Conservation (phyloP, 2,113 vertebrate species). For the Callipepla squamata region DNA sequence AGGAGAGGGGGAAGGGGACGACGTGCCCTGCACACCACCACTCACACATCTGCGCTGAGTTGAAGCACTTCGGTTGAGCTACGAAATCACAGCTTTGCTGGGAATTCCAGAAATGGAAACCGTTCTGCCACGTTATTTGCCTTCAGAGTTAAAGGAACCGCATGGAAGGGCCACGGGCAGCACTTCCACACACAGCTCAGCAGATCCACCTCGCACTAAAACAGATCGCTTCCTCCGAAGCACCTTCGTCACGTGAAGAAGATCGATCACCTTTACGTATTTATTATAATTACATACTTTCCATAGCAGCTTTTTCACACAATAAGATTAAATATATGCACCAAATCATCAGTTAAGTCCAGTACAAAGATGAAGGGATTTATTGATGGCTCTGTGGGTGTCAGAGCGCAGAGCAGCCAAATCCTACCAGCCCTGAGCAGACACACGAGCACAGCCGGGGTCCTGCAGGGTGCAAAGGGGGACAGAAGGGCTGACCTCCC, state of each 20-base stretch:
- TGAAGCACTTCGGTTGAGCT: too few species aligned
- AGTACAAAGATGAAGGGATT: slow-evolving; percentile 81
- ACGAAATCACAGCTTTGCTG: neutral
- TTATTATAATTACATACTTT: slow-evolving; percentile 48
- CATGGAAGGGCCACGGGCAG: too few species aligned
- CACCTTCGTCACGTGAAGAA: slow-evolving; percentile 22
- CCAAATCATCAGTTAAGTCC: slow-evolving; percentile 67
- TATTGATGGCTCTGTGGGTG: slow-evolving; percentile 75
- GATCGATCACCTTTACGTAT: slow-evolving; percentile 28
- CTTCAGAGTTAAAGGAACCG: neutral
- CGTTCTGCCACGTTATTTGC: neutral
- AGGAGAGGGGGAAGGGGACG: too few species aligned
- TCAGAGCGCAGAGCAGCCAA: slow-evolving; percentile 69
- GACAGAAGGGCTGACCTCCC: slow-evolving; percentile 48
- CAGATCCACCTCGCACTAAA: slow-evolving; percentile 56
- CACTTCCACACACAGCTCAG: slow-evolving; percentile 54
- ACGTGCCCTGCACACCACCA: too few species aligned
- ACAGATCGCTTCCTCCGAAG: slow-evolving; percentile 45
- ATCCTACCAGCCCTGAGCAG: slow-evolving; percentile 68
- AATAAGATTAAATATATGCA: slow-evolving; percentile 64
- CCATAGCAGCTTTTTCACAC: slow-evolving; percentile 54
- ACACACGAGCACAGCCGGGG: slow-evolving; percentile 63
- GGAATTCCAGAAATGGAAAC: neutral
- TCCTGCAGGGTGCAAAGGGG: slow-evolving; percentile 57
- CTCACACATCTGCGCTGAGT: too few species aligned